Percentiles rank a stretch among this genome's conserved stretches.
Conservation (phyloP, 2,797 vertebrate species). For the Myioborus miniatus region DNA sequence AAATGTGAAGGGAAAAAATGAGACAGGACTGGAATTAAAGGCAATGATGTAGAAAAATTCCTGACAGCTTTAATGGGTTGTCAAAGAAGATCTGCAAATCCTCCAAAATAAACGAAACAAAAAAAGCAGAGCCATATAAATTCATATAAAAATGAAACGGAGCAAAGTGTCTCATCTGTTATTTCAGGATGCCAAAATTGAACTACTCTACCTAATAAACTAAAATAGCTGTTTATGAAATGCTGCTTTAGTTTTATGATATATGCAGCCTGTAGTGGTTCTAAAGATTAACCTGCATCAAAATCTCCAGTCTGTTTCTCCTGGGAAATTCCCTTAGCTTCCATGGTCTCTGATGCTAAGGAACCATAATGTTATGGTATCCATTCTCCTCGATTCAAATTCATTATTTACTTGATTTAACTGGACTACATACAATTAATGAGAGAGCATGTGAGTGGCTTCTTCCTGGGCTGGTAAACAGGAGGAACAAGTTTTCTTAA, state of each 20-base stretch:
- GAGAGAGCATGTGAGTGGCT: not conserved
- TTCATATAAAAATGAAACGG: not conserved
- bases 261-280: not conserved
- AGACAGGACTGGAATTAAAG: constrained; percentile 25
- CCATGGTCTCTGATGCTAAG: not conserved
- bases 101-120: not conserved
- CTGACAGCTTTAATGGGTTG: constrained; percentile 17
- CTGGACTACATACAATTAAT: not conserved
- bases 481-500: not conserved
- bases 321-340: not conserved
- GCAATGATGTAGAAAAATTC: constrained; percentile 43
- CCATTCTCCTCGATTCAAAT: not conserved
- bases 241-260: not conserved
- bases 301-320: not conserved
- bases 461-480: not conserved
- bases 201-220: not conserved
- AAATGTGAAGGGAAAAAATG: not conserved
- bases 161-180: not conserved
- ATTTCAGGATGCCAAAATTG: not conserved
- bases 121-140: not conserved
- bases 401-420: not conserved
- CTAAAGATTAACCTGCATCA: not conserved
- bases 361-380: not conserved
- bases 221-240: not conserved
- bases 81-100: not conserved